Conservation (phyloP, 2,113 vertebrate species). For the Tragelaphus imberbis region DNA sequence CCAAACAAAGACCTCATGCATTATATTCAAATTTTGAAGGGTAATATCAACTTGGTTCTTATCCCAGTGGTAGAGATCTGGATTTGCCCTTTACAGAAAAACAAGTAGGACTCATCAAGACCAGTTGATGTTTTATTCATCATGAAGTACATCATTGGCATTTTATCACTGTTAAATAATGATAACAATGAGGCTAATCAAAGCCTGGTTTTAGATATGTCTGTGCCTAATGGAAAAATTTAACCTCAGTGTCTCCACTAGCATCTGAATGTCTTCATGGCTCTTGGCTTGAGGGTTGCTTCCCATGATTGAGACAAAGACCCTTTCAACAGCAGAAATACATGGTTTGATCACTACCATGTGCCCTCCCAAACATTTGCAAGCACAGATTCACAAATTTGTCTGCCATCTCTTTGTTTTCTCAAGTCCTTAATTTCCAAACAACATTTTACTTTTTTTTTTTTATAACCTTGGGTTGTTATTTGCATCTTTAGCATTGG, state of each 20-base stretch:
- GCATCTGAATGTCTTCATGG: background rate
- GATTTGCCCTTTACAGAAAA: background rate
- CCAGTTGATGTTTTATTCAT: background rate
- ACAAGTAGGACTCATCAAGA: background rate
- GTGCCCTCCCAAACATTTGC: background rate
- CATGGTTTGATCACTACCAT: background rate
- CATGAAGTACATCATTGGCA: background rate
- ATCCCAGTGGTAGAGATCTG: background rate
- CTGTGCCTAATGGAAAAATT: background rate
- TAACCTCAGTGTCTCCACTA: background rate
- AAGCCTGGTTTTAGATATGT: background rate
- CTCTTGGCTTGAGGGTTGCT: background rate
- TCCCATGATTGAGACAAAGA: background rate
- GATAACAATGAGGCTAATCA: background rate
- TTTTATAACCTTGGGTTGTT: background rate
- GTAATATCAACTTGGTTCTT: background rate
- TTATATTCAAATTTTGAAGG: background rate
- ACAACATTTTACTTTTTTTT: background rate
- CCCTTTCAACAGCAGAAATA: background rate
- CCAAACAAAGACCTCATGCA: background rate
- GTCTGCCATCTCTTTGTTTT: background rate
- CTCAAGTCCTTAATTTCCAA: background rate
- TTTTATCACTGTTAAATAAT: conserved; percentile 18
- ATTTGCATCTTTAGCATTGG: background rate
- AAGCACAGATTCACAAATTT: background rate